Evolutionary conservation across 2,113 vertebrate species (phyloP).

Genomic region (Mesembrinibis cayennensis): DNA sequence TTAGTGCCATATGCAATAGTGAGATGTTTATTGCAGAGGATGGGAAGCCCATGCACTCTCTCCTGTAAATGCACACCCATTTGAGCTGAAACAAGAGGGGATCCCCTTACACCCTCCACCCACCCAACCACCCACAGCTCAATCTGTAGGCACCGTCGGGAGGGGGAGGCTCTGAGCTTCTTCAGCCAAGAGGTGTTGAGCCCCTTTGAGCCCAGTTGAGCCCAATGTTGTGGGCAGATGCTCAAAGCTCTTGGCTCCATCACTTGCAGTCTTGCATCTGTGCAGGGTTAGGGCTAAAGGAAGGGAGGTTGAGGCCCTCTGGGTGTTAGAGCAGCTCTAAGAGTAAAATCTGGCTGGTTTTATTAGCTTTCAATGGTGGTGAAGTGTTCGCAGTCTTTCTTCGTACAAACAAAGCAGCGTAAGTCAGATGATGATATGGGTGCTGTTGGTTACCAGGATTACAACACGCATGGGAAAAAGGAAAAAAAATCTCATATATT

Average conservation of each 20-base stretch:
- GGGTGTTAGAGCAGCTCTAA: neutral
- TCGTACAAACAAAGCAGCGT: neutral
- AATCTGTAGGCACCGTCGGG: accelerated
- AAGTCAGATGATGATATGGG: neutral
- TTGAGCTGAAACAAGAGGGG: neutral
- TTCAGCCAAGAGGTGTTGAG: neutral
- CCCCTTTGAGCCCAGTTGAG: neutral
- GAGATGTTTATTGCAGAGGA: neutral
- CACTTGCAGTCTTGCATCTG: neutral
- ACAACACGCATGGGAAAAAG: neutral
- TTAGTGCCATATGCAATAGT: accelerated
- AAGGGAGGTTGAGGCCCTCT: accelerated
- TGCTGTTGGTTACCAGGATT: constrained; percentile 21
- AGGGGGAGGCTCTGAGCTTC: neutral
- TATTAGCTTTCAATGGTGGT: neutral
- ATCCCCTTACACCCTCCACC: neutral
- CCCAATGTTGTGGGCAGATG: accelerated
- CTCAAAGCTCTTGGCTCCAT: neutral
- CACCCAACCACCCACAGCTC: neutral
- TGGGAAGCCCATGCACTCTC: neutral
- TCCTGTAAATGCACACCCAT: neutral
- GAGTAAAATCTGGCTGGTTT: neutral
- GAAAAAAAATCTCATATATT: neutral
- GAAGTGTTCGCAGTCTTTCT: neutral
- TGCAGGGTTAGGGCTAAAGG: neutral